Percentiles rank a stretch among this genome's conserved stretches.
Evolutionary conservation across 2,113 vertebrate species (phyloP).

Genomic region (Poicephalus meyeri): DNA sequence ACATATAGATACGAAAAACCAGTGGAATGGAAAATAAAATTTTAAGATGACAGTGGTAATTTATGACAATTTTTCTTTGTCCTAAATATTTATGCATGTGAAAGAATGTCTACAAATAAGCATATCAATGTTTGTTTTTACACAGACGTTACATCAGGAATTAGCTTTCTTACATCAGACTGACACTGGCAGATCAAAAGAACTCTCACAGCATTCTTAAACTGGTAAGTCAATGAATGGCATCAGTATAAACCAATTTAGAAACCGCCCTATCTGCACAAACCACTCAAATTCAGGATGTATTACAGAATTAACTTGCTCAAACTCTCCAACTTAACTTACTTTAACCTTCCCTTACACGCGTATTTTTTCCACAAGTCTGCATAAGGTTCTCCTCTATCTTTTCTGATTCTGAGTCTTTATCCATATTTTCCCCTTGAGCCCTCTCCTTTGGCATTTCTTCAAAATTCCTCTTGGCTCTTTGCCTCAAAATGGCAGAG

Average conservation of each 20-base stretch:
- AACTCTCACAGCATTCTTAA: slow-evolving; percentile 2
- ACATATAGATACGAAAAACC: neutral
- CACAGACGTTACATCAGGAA: neutral
- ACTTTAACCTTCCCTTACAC: neutral
- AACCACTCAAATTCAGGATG: neutral
- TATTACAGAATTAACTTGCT: neutral
- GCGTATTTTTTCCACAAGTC: rapidly evolving
- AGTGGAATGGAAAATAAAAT: neutral
- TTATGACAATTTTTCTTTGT: neutral
- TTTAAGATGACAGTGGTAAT: neutral
- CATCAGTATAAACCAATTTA: neutral
- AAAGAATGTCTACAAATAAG: neutral
- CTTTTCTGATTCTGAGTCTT: neutral
- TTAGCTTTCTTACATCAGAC: neutral
- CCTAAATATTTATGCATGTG: neutral
- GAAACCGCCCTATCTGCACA: neutral
- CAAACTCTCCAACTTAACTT: neutral
- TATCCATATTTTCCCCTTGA: neutral
- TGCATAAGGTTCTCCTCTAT: neutral
- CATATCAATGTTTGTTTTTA: neutral
- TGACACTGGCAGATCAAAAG: neutral
- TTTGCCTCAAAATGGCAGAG: neutral
- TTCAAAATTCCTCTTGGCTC: neutral
- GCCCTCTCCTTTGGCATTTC: neutral
- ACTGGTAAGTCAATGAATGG: neutral